Base-by-base conservation (phyloP, 2,797 vertebrate species). In the Trematomus bernacchii region DNA sequence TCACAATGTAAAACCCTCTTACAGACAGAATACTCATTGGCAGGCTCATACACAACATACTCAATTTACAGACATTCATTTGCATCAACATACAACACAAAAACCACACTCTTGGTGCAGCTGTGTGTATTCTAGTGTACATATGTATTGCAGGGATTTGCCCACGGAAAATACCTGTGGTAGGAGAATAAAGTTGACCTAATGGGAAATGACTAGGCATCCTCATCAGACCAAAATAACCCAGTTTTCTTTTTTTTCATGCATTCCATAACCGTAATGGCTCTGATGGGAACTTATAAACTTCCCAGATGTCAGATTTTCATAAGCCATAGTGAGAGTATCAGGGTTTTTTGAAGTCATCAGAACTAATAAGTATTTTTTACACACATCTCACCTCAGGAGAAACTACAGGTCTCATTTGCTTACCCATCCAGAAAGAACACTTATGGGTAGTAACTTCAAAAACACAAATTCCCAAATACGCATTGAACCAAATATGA, bases 161-260 rank as follows among this genome's bases (percentile, higher is more conserved):
- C 85, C 88, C 81, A 80, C 73, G 87, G 87, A 83, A 91, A 92
- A 91, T 91, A 91, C 89, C 90, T 90, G 79, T 76, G 79, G 87
- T 89, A 70, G 66, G 59, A 87, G 85, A 86, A 82, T 83, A 86
- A 83, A 71, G 79, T 86, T 89, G 87, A 88, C 80, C 84, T 85
- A 85, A 86, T 86, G 73, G 85, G 82, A 90, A 92, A 92, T 90
- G 86, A 79, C 85, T 64, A 80, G 70, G 70, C 77, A 76, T 84
- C 63, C 58, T 77, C 73, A 77, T 85, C 70, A 63, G 62, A 84
- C 83, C 60, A 77, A 87, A 82, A 90, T 91, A 79, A 75, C 73
- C 52, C 27, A 51, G 18, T 47, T 60, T 55, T 37, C 1, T 21
- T 74, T 79, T 3, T 18, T 47, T 65, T 65, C 48, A 15, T 72